A percentile compares a stretch with the other conserved stretches of the same genome.
phyloP scores from a whole-genome alignment of 2,888 invertebrate species.

The Temnothorax unifasciatus region DNA sequence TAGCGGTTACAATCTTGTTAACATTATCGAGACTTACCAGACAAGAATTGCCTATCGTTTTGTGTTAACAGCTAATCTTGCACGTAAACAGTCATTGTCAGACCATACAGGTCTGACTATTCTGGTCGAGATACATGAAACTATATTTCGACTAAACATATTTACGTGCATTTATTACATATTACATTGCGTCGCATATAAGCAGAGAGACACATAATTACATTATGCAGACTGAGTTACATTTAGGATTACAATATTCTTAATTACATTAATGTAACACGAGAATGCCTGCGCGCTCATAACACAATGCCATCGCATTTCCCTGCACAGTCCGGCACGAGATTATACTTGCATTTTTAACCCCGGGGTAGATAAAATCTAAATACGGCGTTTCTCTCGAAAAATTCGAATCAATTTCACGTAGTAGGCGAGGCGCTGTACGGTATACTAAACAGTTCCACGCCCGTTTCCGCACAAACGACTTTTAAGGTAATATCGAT shows the following conservation, averaged over 20 bases:
- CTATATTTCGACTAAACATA: slow-evolving; percentile 2
- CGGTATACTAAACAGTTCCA: slow-evolving; percentile 33
- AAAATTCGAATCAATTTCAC: slow-evolving; percentile 50
- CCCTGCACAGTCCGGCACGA: slow-evolving; percentile 28
- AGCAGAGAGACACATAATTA: slow-evolving; percentile 34
- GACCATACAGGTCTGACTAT: neutral
- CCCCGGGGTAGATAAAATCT: slow-evolving; percentile 31
- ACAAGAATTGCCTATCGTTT: slow-evolving; percentile 8
- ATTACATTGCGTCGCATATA: slow-evolving; percentile 6
- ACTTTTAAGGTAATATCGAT: slow-evolving; percentile 61
- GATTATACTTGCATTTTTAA: slow-evolving; percentile 48
- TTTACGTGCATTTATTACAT: slow-evolving; percentile 29
- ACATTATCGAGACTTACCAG: slow-evolving; percentile 30
- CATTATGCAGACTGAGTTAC: slow-evolving; percentile 24
- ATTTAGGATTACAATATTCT: slow-evolving; percentile 39
- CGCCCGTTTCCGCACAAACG: slow-evolving; percentile 40
- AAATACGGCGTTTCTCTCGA: slow-evolving; percentile 36
- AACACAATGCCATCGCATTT: slow-evolving; percentile 29
- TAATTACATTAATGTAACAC: slow-evolving; percentile 46
- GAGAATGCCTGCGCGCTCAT: slow-evolving; percentile 26
- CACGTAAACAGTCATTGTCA: neutral
- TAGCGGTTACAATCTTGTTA: slow-evolving; percentile 30
- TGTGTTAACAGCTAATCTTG: slow-evolving; percentile 4
- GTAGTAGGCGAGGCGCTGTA: slow-evolving; percentile 8
- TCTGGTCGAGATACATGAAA: neutral